These are phyloP conservation scores for Chelonus formosanus DNA, from an alignment of 2,888 invertebrate species.

Conservation along the genomic window DNA sequence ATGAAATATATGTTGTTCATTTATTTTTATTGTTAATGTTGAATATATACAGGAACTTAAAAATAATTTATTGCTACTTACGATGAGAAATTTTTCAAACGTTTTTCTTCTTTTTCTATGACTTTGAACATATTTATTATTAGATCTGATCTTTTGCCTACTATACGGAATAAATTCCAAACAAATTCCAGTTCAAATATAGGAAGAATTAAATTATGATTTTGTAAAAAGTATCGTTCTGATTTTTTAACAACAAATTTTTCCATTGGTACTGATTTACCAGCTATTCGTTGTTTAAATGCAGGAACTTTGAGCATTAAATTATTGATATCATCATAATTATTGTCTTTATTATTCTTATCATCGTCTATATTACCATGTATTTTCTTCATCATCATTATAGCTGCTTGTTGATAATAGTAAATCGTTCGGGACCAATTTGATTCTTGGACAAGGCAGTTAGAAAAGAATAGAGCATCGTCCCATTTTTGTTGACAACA, in stretches of 20 bases:
- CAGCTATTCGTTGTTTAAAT: constrained; percentile 89
- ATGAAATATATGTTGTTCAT: constrained; percentile 46
- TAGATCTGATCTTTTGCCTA: constrained; percentile 75
- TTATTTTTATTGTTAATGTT: constrained; percentile 44
- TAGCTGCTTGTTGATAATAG: constrained; percentile 86
- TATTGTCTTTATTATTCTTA: constrained; percentile 1
- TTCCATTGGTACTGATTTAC: constrained; percentile 96
- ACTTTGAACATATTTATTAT: constrained; percentile 73
- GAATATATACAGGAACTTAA: constrained; percentile 10
- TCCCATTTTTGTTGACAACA: constrained; percentile 81
- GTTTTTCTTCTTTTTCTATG: constrained; percentile 68
- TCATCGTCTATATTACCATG: constrained; percentile 65
- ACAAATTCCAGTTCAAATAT: constrained; percentile 88
- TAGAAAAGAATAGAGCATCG: constrained; percentile 78
- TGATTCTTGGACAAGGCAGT: constrained; percentile 77
- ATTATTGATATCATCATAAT: constrained; percentile 68
- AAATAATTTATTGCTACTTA: constrained; percentile 48
- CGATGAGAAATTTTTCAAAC: constrained; percentile 36
- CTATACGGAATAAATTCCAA: constrained; percentile 90
- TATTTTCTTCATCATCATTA: constrained; percentile 78
- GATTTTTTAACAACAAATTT: constrained; percentile 93
- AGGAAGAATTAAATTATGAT: constrained; percentile 79
- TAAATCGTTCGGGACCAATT: constrained; percentile 94
- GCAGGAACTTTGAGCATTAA: constrained; percentile 82
- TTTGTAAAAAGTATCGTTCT: constrained; percentile 79